Evolutionary conservation across 2,888 invertebrate species (phyloP), one percentile per base, ranked within the genome.

Genomic region (Blastobasis adustella): DNA sequence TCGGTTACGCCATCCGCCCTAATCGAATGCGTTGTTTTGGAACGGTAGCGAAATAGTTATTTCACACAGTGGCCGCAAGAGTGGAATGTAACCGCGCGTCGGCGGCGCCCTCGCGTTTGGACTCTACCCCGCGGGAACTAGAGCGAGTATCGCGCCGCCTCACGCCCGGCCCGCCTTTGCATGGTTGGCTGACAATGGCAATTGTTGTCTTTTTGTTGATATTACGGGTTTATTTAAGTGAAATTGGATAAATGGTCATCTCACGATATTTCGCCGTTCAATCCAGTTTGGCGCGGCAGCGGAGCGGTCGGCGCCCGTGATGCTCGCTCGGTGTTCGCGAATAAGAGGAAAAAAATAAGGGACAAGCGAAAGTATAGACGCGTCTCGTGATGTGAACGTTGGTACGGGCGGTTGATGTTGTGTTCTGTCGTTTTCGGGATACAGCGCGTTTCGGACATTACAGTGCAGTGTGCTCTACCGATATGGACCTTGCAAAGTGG

Each of bases 171-270:
- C 61, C 64, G 66, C 65, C 67, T 67, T 67, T 65, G 67, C 75
- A 69, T 71, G 76, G 69, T 72, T 62, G 67, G 70, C 60, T 70
- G 73, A 71, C 76, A 78, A 69, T 63, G 55, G 64, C 62, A 58
- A 66, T 72, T 69, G 75, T 82, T 69, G 73, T 80, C 81, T 82
- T 86, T 86, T 86, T 87, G 80, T 79, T 73, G 73, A 83, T 76
- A 85, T 83, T 81, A 81, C 84, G 70, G 79, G 81, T 85, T 84
- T 84, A 85, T 86, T 86, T 86, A 85, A 86, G 85, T 79, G 88
- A 86, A 89, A 88, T 86, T 84, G 77, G 83, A 87, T 89, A 89
- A 89, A 89, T 85, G 85, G 83, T 81, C 80, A 83, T 79, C 79
- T 81, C 80, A 71, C 73, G 65, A 78, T 79, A 79, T 81, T 76